Evolutionary conservation across 2,797 vertebrate species (phyloP), one percentile per base, ranked within the genome.

Genomic region (Squalus acanthias): DNA sequence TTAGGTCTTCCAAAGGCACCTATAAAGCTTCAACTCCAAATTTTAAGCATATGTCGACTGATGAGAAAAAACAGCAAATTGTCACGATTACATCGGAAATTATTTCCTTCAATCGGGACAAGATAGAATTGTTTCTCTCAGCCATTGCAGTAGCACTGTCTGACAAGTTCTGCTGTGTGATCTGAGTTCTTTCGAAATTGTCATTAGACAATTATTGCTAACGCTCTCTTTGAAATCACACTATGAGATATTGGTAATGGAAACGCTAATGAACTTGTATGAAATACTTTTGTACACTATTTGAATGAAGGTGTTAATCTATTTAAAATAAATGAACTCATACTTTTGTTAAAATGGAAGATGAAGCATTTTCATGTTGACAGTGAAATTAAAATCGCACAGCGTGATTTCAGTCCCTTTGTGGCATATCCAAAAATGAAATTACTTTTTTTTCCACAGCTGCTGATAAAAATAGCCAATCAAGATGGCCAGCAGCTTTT

Each of bases 1-100:
- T 92, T 67, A 92, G 60, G 89, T 33, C 57, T 92, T n/a, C 15
- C 89, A 67, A 92, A 92, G 89, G 33, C 29, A 63, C 29, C 60
- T 67, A 92, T 92, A 63, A 92, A 92, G 89, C 57, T 92, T n/a
- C 60, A 63, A 67, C 15, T 39, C 33, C 63, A 67, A 65, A 92
- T 65, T 67, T n/a, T 92, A 22, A 92, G 0, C 89, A 92, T 92
- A 92, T 92, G 63, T 65, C 33, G n/a, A 63, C 4, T 20, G 33
- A 92, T 92, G 89, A 67, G 60, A 92, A 65, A 39, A 92, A 65
- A 67, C 17, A 92, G 89, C 12, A n/a, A 92, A n/a, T n/a, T 92
- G 89, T 39, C 60, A 92, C 29, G 60, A 60, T n/a, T 92, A 63
- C 33, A 57, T 57, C 2, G 10, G 29, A 57, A 29, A 63, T 92